Conservation (phyloP, 1,140 invertebrate species). For the Apolygus lucorum region DNA sequence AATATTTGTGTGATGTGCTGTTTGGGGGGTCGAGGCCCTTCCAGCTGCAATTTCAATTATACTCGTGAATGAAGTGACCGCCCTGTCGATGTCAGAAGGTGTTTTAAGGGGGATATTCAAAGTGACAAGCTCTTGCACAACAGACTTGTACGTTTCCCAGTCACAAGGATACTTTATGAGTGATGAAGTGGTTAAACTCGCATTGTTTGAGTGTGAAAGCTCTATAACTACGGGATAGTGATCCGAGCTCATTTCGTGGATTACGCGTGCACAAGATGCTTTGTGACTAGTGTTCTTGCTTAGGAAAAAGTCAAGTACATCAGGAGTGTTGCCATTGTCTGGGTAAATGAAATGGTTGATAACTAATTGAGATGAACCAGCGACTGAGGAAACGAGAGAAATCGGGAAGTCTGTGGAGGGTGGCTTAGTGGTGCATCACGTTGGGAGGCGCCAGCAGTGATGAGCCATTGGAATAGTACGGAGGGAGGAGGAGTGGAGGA, state of each 20-base stretch:
- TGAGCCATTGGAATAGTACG: no score
- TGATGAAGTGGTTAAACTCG: not conserved
- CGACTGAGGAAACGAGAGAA: no score
- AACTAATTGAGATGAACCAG: no score
- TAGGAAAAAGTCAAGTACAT: slow-evolving; percentile 1
- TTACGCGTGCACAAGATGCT: not conserved
- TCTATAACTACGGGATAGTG: not conserved
- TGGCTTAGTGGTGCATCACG: no score
- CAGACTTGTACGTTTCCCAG: not conserved
- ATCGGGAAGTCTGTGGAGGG: no score
- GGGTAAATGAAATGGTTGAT: no score
- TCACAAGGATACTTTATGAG: not conserved
- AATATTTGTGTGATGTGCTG: not conserved
- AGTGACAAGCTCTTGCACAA: not conserved
- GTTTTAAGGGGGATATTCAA: not conserved
- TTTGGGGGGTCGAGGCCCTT: not conserved
- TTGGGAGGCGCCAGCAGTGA: no score
- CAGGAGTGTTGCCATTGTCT: not conserved
- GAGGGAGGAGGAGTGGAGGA: no score
- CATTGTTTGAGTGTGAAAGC: not conserved
- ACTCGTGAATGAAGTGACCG: not conserved
- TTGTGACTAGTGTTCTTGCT: not conserved
- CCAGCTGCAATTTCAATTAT: not conserved
- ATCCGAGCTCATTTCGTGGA: not conserved
- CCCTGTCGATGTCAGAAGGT: not conserved